Conservation (phyloP, 2,888 invertebrate genomes). For the Zonitis immaculata region DNA sequence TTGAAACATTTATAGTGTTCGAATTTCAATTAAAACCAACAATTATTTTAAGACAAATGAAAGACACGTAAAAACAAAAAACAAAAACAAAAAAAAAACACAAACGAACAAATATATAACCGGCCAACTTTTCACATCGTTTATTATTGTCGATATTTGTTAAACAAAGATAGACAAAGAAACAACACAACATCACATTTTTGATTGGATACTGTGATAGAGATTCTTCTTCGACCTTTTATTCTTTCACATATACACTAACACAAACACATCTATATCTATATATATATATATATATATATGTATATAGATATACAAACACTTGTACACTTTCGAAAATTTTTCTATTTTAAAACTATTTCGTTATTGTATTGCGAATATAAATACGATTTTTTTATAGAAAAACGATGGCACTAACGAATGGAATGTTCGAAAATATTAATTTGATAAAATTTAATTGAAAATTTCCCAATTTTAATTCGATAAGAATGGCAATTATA, state of each 20-base stretch:
- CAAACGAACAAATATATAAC: no score
- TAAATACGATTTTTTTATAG: no score
- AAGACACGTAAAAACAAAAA: background rate
- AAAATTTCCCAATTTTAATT: no score
- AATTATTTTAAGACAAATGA: no score
- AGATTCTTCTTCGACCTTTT: background rate
- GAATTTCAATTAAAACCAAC: background rate
- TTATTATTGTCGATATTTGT: conserved; percentile 28
- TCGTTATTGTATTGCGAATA: no score
- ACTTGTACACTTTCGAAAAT: background rate
- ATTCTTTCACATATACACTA: background rate
- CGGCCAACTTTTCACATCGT: conserved; percentile 39
- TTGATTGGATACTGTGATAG: conserved; percentile 20
- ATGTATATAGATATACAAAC: background rate
- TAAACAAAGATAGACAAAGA: conserved; percentile 41
- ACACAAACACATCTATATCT: conserved; percentile 7
- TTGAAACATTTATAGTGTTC: no score
- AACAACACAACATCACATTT: conserved; percentile 45
- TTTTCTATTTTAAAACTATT: no score
- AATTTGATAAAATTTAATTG: conserved; percentile 28
- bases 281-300: no score
- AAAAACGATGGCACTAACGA: no score
- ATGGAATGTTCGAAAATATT: no score
- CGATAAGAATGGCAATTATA: conserved; percentile 14
- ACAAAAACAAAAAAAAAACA: conserved; percentile 21